A percentile compares a stretch with the other conserved stretches of the same genome.
phyloP scores from a whole-genome alignment of 2,888 invertebrate species.

The Argyra leucocephala region DNA sequence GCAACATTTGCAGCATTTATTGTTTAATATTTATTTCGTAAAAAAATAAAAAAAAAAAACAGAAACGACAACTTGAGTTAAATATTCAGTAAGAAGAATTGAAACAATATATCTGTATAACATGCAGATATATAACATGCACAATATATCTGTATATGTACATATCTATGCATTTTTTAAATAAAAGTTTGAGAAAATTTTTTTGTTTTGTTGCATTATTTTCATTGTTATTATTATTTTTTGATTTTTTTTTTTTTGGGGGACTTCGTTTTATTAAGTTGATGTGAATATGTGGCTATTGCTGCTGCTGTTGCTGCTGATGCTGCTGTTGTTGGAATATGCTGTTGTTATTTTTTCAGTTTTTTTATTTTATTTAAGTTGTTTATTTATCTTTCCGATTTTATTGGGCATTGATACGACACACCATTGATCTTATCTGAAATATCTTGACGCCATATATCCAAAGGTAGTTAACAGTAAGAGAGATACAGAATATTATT shows the following conservation, averaged over 20 bases:
- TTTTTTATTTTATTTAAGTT: neutral
- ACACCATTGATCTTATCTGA: constrained; percentile 39
- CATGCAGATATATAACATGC: neutral
- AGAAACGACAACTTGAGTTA: neutral
- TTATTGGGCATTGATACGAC: constrained; percentile 39
- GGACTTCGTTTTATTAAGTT: neutral
- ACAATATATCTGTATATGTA: neutral
- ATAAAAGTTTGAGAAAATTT: constrained; percentile 3
- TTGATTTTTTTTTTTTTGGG: neutral
- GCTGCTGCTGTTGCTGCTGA: neutral
- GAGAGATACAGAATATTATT: neutral
- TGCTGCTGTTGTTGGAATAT: neutral
- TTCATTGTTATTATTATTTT: neutral
- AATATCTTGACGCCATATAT: constrained; percentile 41
- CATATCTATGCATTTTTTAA: neutral
- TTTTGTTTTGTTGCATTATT: neutral
- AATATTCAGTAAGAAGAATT: constrained; percentile 6
- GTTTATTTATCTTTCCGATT: constrained; percentile 19
- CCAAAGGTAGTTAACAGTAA: constrained; percentile 14
- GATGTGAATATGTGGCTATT: neutral
- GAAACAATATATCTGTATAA: neutral
- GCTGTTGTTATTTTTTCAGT: neutral
- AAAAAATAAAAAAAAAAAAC: neutral
- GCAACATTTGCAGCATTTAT: constrained; percentile 1
- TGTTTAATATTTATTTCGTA: constrained; percentile 1